Base-by-base conservation (phyloP, 2,797 vertebrate genomes). In the Oreonectes daqikongensis region DNA sequence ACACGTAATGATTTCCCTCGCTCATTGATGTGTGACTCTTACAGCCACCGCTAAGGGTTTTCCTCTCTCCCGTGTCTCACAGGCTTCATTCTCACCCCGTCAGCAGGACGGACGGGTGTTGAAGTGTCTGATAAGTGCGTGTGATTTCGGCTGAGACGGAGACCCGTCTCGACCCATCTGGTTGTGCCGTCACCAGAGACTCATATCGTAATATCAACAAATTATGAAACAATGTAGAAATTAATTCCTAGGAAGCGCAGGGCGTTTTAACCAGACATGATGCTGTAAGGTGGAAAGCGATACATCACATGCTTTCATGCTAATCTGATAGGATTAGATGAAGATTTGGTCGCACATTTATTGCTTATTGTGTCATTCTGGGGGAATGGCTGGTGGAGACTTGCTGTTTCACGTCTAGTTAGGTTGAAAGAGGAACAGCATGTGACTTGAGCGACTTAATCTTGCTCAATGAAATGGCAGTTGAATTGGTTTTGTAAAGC, bases 81-180 rank as follows among this genome's bases (percentile, higher is more conserved):
- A 78, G 70, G 66, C 79, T 72, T 84, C 76, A 84, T 84, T 82
- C 66, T 59, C 77, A 82, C 77, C 64, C 74, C 40, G 30, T 82
- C 80, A 78, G 70, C 52, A 65, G 52, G 30, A 68, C 55, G 38
- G 69, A 46, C 50, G 60, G 77, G 80, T 79, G 74, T 77, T 75
- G 79, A 84, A 68, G 67, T 57, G 57, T 68, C 74, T 78, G 80
- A 80, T 71, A 84, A 81, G 73, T 77, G 70, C 63, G 71, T 72
- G 65, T 67, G 64, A 52, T 55, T 55, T 53, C 5, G 22, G 20
- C 32, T 1, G 8, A 22, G 50, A 7, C 26, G 3, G 28, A 73
- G 71, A 73, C 59, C 44, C 2, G 4, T 32, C 69, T 60, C 53
- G 24, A n/a, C n/a, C 10, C 12, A 18, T 68, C 64, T 59, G 26